Percentiles rank a stretch among this genome's conserved stretches.
These are phyloP conservation scores for Toxotes lorentzi DNA, from an alignment of 2,797 vertebrate genomes.

Conservation along the genomic window DNA sequence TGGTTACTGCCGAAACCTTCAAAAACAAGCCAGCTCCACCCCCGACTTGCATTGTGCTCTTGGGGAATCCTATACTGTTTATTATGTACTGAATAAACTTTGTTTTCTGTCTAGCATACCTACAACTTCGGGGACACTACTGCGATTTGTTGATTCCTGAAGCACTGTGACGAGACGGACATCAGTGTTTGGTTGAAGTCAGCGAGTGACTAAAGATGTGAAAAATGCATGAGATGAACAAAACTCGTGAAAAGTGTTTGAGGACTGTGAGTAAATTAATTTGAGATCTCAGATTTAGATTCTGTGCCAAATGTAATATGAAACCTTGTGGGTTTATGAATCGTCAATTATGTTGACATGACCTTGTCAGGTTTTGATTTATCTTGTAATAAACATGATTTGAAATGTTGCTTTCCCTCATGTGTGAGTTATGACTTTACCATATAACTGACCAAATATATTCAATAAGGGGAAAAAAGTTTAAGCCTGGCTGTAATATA, in stretches of 20 bases:
- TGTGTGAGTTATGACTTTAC: background rate
- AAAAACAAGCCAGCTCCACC: background rate
- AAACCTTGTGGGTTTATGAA: constrained; percentile 72
- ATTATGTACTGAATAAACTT: constrained; percentile 1
- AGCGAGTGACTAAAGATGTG: background rate
- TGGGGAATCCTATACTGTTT: background rate
- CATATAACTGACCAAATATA: too few species aligned
- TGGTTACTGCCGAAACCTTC: background rate
- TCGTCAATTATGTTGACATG: constrained; percentile 55
- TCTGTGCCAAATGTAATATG: constrained; percentile 49
- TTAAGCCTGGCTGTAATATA: too few species aligned
- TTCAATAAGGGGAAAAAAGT: too few species aligned
- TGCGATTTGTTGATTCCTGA: constrained; percentile 81
- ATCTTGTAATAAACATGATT: constrained; percentile 40
- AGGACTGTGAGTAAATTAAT: constrained; percentile 18
- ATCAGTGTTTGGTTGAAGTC: background rate
- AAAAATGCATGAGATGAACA: background rate
- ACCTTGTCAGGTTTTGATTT: constrained; percentile 41
- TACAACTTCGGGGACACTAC: constrained; percentile 82
- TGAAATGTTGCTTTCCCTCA: background rate
- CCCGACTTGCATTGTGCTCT: too few species aligned
- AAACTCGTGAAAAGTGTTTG: background rate
- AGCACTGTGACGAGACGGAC: background rate
- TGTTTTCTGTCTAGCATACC: constrained; percentile 77
- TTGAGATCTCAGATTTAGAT: constrained; percentile 24